Base-by-base conservation (phyloP, 2,797 vertebrate genomes). In the Platyrinchus mystaceus region DNA sequence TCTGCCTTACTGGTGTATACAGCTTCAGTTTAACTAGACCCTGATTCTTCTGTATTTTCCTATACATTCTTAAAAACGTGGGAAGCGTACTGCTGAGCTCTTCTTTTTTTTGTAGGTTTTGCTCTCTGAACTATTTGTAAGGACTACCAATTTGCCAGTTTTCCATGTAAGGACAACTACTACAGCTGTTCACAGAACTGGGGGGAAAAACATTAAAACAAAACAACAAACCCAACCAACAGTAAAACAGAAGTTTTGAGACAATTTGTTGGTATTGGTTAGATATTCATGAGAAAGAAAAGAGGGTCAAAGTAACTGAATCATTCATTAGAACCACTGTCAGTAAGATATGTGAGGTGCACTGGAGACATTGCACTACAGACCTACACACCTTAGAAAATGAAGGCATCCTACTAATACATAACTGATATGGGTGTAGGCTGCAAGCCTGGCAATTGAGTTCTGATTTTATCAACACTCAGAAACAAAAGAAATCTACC, bases 391-490 rank as follows among this genome's bases (percentile, higher is more conserved):
- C 17, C 74, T 79, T 16, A 62, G 67, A 89, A 93, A 91, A 82
- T 37, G 20, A 89, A 87, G 39, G n/a, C 43, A 41, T 71, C 32
- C 58, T 81, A 34, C 79, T 56, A 56, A 81, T 10, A 52, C 23
- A 37, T 2, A 28, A 46, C 64, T 77, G 43, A 76, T 58, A 50
- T 0, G 0, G 67, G 71, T 44, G 37, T 10, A 77, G 82, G 44
- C 24, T 79, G 49, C 47, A 39, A 88, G 55, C 26, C 39, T n/a
- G 8, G 17, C 66, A 84, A 92, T 0, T 21, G 39, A 49, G 13
- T 58, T 66, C 78, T 56, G 90, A 93, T 95, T 94, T 84, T 90
- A 95, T 89, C 71, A 2, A 62, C 39, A 73, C 49, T 70, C 58
- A 19, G 22, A 93, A 96, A 87, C 84, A 79, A 92, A 89, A 59